These are phyloP conservation scores for Azorinus chamasolen DNA, from an alignment of 2,888 invertebrate species.

Conservation along the genomic window DNA sequence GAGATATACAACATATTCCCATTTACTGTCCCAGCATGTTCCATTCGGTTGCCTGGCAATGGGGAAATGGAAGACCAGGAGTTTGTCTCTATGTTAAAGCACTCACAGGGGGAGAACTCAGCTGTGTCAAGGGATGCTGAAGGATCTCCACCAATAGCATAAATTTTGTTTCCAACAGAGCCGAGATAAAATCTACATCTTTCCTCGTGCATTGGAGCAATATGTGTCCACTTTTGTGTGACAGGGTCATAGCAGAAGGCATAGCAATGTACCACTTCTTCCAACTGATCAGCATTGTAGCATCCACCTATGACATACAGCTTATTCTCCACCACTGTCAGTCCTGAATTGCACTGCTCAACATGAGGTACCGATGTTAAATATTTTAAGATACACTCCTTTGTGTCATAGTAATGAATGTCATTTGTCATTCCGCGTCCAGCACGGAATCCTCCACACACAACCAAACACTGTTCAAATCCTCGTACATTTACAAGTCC, in stretches of 20 bases:
- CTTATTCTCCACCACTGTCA: constrained; percentile 90
- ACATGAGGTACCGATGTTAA: constrained; percentile 91
- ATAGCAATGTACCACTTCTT: constrained; percentile 91
- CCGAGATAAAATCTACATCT: constrained; percentile 82
- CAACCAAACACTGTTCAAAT: constrained; percentile 90
- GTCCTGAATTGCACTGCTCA: constrained; percentile 92
- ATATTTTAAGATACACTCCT: constrained; percentile 89
- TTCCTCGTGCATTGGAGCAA: constrained; percentile 86
- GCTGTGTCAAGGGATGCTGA: constrained; percentile 85
- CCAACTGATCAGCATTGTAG: constrained; percentile 88
- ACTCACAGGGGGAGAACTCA: constrained; percentile 76
- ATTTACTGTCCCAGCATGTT: constrained; percentile 80
- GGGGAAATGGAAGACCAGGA: constrained; percentile 74
- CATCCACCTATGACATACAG: constrained; percentile 91
- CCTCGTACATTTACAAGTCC: constrained; percentile 87
- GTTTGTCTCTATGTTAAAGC: constrained; percentile 73
- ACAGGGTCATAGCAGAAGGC: constrained; percentile 90
- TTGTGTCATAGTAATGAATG: constrained; percentile 90
- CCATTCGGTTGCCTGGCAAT: constrained; percentile 77
- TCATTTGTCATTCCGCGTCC: constrained; percentile 89
- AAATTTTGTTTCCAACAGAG: constrained; percentile 71
- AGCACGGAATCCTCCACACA: constrained; percentile 90
- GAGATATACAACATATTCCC: constrained; percentile 86
- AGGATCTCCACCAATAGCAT: constrained; percentile 87
- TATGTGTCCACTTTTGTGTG: constrained; percentile 90